Base-by-base conservation (phyloP, 2,888 invertebrate species). In the Nomada fucata region DNA sequence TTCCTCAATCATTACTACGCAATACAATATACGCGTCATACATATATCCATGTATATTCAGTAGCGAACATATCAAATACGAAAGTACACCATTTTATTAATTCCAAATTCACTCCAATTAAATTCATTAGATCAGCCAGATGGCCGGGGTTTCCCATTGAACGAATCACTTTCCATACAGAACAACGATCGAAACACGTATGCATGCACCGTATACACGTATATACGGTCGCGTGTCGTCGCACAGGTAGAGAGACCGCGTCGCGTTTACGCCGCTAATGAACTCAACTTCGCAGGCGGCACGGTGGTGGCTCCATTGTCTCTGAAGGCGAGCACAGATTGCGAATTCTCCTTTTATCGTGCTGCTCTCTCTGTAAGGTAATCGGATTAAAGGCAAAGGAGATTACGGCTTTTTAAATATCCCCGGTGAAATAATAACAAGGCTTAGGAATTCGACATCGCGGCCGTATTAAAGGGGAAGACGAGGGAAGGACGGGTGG, bases 401-500 rank as follows among this genome's bases (percentile, higher is more conserved):
- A 83, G 82, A 82, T 83, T 82, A 83, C 72, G 65, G 57, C 74
- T 78, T 79, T 83, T 78, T 83, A 82, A 83, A 83, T 79, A 83
- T 83, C 71, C 77, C 70, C 64, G 76, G 64, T 64, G 70, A 76
- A 73, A 73, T 73, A 73, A 73, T 73, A 73, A 77, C 73, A 71
- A 73, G 70, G 36, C 60, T 60, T 61, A 42, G 15, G 18, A 10
- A 44, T 55, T 42, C 20, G 29, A n/a, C 53, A n/a, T 11, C 15
- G n/a, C 10, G 36, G 52, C 52, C 26, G n/a, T 26, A 52, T 36
- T 65, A 71, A 59, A 73, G 63, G 50, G 68, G 64, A 52, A 55
- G 68, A 11, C 52, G 68, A 29, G 18, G n/a, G 65, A 3, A 20
- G n/a, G 13, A 15, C 44, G 53, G 47, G 53, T 52, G 44, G 26